Evolutionary conservation across 1,140 invertebrate species (phyloP).

Genomic region (Anagrus nilaparvatae): DNA sequence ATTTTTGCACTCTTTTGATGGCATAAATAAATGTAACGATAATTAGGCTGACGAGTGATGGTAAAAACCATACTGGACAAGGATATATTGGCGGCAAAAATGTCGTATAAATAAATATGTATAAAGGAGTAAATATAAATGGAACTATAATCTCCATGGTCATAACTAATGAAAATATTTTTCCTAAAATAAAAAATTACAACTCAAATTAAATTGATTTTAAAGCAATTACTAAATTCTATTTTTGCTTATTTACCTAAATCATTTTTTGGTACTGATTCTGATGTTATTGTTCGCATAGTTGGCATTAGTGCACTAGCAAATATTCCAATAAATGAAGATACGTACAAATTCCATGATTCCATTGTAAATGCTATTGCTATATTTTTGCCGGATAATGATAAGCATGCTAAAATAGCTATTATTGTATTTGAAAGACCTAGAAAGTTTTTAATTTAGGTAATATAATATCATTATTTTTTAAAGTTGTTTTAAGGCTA

Average conservation of each 20-base stretch:
- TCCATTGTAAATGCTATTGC: slow-evolving; percentile 40
- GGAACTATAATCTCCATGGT: slow-evolving; percentile 52
- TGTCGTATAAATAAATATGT: slow-evolving; percentile 47
- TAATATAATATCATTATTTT: neutral
- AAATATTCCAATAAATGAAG: slow-evolving; percentile 42
- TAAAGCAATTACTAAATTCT: too few species aligned
- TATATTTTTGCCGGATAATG: slow-evolving; percentile 12
- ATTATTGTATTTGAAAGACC: too few species aligned
- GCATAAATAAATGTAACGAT: too few species aligned
- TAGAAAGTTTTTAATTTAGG: too few species aligned
- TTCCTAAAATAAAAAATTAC: slow-evolving; percentile 31
- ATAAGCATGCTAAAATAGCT: slow-evolving; percentile 2
- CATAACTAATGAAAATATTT: slow-evolving; percentile 52
- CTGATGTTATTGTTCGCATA: slow-evolving; percentile 53
- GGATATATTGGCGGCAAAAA: slow-evolving; percentile 33
- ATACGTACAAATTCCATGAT: slow-evolving; percentile 55
- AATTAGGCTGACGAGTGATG: too few species aligned
- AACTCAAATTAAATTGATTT: too few species aligned
- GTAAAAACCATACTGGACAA: slow-evolving; percentile 29
- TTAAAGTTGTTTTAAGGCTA: too few species aligned
- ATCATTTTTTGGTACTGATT: slow-evolving; percentile 51
- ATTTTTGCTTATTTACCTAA: slow-evolving; percentile 50
- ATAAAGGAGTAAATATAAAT: slow-evolving; percentile 47
- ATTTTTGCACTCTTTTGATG: too few species aligned
- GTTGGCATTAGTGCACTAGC: slow-evolving; percentile 48